Evolutionary conservation across 2,888 invertebrate genomes (phyloP).

Genomic region (Volucella inflata): DNA sequence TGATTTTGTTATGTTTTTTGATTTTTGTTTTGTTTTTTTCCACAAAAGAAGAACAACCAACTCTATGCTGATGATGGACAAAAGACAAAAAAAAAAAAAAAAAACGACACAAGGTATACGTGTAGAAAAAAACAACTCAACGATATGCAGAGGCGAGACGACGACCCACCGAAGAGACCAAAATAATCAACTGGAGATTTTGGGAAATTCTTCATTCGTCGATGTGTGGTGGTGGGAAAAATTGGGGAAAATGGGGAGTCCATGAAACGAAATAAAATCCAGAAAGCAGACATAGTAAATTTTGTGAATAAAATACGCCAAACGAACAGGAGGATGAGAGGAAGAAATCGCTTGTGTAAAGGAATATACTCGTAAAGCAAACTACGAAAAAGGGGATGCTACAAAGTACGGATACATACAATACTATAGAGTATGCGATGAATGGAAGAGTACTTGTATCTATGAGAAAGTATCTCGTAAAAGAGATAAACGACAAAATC

Average conservation of each 20-base stretch:
- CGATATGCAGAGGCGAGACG: slow-evolving; percentile 69
- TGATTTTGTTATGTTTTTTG: slow-evolving; percentile 6
- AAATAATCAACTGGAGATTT: slow-evolving; percentile 77
- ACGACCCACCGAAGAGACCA: slow-evolving; percentile 77
- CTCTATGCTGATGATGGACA: slow-evolving; percentile 28
- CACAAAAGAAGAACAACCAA: slow-evolving; percentile 27
- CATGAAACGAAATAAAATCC: slow-evolving; percentile 72
- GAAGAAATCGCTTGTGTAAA: slow-evolving; percentile 14
- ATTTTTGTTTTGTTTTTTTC: slow-evolving; percentile 40
- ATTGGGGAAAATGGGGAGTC: slow-evolving; percentile 75
- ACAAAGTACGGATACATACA: background rate
- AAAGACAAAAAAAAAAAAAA: slow-evolving; percentile 25
- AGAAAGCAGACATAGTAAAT: slow-evolving; percentile 61
- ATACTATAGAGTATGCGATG: slow-evolving; percentile 28
- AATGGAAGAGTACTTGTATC: slow-evolving; percentile 62
- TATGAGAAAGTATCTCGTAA: slow-evolving; percentile 60
- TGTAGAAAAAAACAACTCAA: slow-evolving; percentile 25
- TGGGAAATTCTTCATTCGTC: slow-evolving; percentile 71
- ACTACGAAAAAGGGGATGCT: slow-evolving; percentile 63
- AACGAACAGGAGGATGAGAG: slow-evolving; percentile 12
- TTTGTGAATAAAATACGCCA: slow-evolving; percentile 43
- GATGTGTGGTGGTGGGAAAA: slow-evolving; percentile 74
- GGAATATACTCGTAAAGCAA: background rate
- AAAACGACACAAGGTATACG: background rate
- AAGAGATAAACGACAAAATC: slow-evolving; percentile 65